Evolutionary conservation across 2,888 invertebrate species (phyloP), one percentile per base, ranked within the genome.

Genomic region (Eristalis tenax): DNA sequence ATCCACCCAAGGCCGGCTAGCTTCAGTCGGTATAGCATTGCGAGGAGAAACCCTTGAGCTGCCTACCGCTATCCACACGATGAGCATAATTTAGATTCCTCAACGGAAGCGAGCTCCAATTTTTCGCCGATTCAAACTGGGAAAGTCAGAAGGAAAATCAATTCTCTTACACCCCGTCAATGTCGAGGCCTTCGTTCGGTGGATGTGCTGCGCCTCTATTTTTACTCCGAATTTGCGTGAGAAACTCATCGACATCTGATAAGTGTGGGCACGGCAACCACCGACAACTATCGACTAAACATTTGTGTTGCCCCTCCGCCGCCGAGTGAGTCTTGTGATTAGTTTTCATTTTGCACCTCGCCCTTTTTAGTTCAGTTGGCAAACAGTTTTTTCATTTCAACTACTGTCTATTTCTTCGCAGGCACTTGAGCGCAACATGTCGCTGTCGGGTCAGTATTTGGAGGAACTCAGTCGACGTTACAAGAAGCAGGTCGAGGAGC

Each of bases 361-460:
- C 65, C 63, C 70, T n/a, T 23, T 71, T 23, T 71, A 64, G 61
- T 71, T 65, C 59, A 78, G 22, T 10, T 78, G 63, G 56, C 64
- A 73, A 74, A 65, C 56, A 18, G 43, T 38, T 66, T 77, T 63
- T 57, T 56, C 59, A 74, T 73, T 73, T 6, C 15, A 70, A 83
- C 8, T 56, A 68, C 23, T 65, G 22, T 82, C 50, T 73, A 66
- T 73, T 64, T 86, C 28, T 85, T 94, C 94, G 84, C 94, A 97
- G 96, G 96, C 97, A 70, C 94, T 99, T 89, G 99, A 99, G 93
- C 95, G 97, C 89, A 99, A 99, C 93, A 98, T 99, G 96, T 98
- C 99, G 15, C 94, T 99, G 57, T 99, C 98, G 89, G 97, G 97
- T 83, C 98, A 99, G 93, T 99, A 99, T 93, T 94, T 99, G 89